A percentile compares a stretch with the other conserved stretches of the same genome.
Conservation (phyloP, 2,113 vertebrate species). For the Phylloscopus trochilus region DNA sequence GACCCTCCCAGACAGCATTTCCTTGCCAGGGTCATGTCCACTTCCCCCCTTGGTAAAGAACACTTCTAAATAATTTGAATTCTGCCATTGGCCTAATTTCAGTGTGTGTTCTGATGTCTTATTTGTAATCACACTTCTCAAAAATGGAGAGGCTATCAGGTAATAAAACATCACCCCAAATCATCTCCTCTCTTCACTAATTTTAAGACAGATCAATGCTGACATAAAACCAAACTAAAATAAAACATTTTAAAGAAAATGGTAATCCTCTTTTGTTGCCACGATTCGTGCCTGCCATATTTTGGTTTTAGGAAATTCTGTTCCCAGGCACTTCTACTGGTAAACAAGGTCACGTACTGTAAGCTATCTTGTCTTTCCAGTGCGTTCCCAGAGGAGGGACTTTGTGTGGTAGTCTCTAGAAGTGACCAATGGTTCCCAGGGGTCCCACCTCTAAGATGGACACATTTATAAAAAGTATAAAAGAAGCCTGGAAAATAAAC, state of each 20-base stretch:
- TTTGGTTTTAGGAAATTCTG: too few species aligned
- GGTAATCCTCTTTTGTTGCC: accelerated
- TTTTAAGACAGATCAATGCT: neutral
- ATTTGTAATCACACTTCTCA: neutral
- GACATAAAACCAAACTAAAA: neutral
- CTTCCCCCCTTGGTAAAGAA: neutral
- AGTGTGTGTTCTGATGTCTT: neutral
- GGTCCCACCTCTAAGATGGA: too few species aligned
- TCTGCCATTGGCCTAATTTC: neutral
- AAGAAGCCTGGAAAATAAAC: too few species aligned
- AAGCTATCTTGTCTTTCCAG: too few species aligned
- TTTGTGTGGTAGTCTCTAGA: too few species aligned
- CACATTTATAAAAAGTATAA: too few species aligned
- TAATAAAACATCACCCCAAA: neutral
- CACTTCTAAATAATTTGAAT: neutral
- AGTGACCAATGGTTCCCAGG: too few species aligned
- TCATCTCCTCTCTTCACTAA: neutral
- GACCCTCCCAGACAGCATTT: neutral
- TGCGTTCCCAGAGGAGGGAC: too few species aligned
- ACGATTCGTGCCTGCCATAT: too few species aligned
- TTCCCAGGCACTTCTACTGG: too few species aligned
- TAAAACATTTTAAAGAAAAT: neutral
- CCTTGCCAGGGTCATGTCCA: neutral
- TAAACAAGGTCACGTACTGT: too few species aligned
- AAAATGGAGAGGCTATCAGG: neutral